These are phyloP conservation scores for Sebastes elongatus DNA, from an alignment of 2,797 vertebrate species.

Conservation along the genomic window DNA sequence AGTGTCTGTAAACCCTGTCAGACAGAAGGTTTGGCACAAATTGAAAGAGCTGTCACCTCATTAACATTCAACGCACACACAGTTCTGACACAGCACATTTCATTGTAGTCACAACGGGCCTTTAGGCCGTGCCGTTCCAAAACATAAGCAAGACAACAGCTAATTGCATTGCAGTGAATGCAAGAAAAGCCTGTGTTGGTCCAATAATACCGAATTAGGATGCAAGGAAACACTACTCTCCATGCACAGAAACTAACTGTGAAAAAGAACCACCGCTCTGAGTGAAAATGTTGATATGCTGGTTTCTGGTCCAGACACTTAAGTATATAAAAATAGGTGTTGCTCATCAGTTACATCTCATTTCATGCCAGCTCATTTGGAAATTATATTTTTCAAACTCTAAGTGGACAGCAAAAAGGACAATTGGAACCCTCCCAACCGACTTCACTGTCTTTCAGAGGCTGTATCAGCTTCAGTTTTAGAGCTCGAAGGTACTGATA, in stretches of 20 bases:
- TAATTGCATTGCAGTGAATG: slow-evolving; percentile 63
- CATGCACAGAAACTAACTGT: not conserved
- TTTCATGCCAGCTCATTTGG: slow-evolving; percentile 14
- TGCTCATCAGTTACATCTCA: slow-evolving; percentile 4
- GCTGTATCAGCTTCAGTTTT: accelerated
- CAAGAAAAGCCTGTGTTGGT: slow-evolving; percentile 17
- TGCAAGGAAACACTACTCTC: slow-evolving; percentile 8
- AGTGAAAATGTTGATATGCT: not conserved
- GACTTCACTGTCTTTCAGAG: too few relatives aligned
- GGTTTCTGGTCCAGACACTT: not conserved
- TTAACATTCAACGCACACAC: slow-evolving; percentile 66
- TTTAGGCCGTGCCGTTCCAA: slow-evolving; percentile 47
- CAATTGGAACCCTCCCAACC: not conserved
- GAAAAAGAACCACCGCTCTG: not conserved
- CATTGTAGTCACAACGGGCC: slow-evolving; percentile 52
- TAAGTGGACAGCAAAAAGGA: not conserved
- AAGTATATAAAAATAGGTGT: slow-evolving; percentile 8
- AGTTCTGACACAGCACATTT: slow-evolving; percentile 74
- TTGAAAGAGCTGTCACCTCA: slow-evolving; percentile 53
- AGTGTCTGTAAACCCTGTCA: slow-evolving; percentile 36
- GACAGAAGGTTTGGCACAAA: slow-evolving; percentile 56
- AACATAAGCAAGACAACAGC: slow-evolving; percentile 58
- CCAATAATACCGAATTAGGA: slow-evolving; percentile 36
- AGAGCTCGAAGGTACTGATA: too few relatives aligned
- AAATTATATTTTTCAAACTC: slow-evolving; percentile 11